These are phyloP conservation scores for Drosophila lini DNA, from an alignment of 1,140 invertebrate species.

Conservation along the genomic window DNA sequence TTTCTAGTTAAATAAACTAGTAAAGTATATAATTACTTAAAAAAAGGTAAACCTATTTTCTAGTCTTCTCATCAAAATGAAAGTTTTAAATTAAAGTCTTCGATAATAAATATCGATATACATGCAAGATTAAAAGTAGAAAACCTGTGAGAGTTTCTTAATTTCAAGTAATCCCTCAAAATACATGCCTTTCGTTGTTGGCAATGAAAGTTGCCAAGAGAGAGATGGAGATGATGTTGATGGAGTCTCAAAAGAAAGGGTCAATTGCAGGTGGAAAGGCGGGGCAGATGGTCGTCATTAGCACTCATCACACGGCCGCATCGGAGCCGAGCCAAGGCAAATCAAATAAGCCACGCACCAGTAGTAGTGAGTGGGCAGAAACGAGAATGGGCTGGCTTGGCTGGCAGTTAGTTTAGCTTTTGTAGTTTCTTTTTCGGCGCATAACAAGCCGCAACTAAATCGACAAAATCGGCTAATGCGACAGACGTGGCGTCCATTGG, in stretches of 20 bases:
- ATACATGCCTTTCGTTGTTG: background rate
- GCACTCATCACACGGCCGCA: slow-evolving; percentile 29
- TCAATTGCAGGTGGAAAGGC: slow-evolving; percentile 28
- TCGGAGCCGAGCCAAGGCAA: slow-evolving; percentile 9
- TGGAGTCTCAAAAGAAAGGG: slow-evolving; percentile 14
- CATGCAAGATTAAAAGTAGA: background rate
- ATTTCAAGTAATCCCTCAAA: slow-evolving; percentile 2
- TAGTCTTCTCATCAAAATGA: background rate
- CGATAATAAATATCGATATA: background rate
- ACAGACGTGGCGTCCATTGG: slow-evolving; percentile 45
- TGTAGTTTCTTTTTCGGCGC: slow-evolving; percentile 10
- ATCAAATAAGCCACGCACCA: slow-evolving; percentile 40
- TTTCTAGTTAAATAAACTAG: background rate
- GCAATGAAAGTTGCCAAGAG: slow-evolving; percentile 15
- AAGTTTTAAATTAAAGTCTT: background rate
- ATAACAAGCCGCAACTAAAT: slow-evolving; percentile 38
- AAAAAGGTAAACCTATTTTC: background rate
- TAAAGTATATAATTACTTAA: too few species aligned
- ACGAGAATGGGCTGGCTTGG: background rate
- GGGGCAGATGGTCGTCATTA: slow-evolving; percentile 20
- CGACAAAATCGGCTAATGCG: slow-evolving; percentile 50
- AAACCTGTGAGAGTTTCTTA: slow-evolving; percentile 3
- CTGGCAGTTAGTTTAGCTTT: background rate
- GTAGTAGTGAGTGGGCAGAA: slow-evolving; percentile 27
- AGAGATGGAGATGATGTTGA: slow-evolving; percentile 7